Evolutionary conservation across 2,113 vertebrate genomes (phyloP), one percentile per base, ranked within the genome.

Genomic region (Glaucidium brasilianum): DNA sequence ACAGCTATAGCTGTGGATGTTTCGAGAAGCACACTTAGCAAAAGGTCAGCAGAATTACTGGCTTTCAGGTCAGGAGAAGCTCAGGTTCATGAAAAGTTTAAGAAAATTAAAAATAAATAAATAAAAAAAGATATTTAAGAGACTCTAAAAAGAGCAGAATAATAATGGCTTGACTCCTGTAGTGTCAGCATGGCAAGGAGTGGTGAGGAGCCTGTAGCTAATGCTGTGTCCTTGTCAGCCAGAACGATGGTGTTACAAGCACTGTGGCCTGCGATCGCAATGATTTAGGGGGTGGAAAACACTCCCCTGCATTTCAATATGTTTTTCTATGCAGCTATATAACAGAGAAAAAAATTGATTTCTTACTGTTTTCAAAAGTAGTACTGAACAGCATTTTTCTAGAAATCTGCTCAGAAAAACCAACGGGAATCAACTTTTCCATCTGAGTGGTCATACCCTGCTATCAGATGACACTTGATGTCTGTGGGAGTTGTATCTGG

Each of bases 71-170:
- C 86, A 92, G 76, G 49, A 78, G 62, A 34, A 92, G 35, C 37
- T 91, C 83, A 88, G 62, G 88, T 81, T 97, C 80, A 81, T 53
- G 58, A n/a, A 71, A 91, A 95, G 91, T 95, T 91, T 94, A 94
- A 55, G 14, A 84, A 91, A 86, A 92, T 60, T 39, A 7, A 9
- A 55, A 35, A 21, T 47, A 34, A 34, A 41, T 53, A 41, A 62
- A n/a, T 43, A 73, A 14, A 34, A 49, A 5, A 27, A 85, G 69
- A 3, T 89, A 56, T 91, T 79, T 94, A 96, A 88, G 77, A 92
- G 66, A 50, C 60, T 66, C 22, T 91, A 72, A 85, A 88, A 92
- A 73, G 60, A 87, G 13, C 64, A 59, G 26, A 84, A 77, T 71
- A 94, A 56, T 93, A 90, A 81, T 76, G 41, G n/a, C 35, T 76